Conservation (phyloP, 2,888 invertebrate genomes). For the Bombylius discolor region DNA sequence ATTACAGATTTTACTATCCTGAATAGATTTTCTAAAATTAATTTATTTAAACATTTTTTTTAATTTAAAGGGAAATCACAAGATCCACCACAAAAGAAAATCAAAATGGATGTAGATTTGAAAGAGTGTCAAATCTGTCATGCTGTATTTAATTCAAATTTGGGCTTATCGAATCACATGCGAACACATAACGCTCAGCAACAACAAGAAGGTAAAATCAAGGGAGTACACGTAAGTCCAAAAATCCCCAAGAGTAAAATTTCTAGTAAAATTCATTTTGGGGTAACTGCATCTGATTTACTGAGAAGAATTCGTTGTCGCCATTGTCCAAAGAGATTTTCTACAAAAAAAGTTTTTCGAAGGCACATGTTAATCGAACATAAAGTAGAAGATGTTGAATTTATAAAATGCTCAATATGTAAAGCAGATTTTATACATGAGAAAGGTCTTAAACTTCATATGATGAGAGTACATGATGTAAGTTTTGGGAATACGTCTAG, state of each 20-base stretch:
- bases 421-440: constrained; percentile 37
- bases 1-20: no score
- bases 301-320: constrained; percentile 35
- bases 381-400: constrained; percentile 34
- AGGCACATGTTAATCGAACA: constrained; percentile 36
- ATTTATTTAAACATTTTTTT: neutral
- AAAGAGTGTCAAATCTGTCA: constrained; percentile 33
- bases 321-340: constrained; percentile 34
- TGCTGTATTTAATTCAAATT: constrained; percentile 32
- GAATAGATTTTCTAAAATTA: no score
- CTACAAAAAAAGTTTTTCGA: constrained; percentile 35
- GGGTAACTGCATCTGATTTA: constrained; percentile 27
- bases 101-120: constrained; percentile 10
- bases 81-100: constrained; percentile 9
- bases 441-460: constrained; percentile 35
- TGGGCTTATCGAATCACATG: constrained; percentile 35
- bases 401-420: constrained; percentile 35
- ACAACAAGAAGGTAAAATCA: neutral
- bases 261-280: neutral
- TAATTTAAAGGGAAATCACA: neutral
- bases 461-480: constrained; percentile 34
- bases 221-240: neutral
- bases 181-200: constrained; percentile 28
- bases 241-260: neutral
- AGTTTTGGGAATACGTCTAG: constrained; percentile 16